Percentiles rank a stretch among this genome's conserved stretches.
Conservation (phyloP, 2,797 vertebrate species). For the Acipenser ruthenus region DNA sequence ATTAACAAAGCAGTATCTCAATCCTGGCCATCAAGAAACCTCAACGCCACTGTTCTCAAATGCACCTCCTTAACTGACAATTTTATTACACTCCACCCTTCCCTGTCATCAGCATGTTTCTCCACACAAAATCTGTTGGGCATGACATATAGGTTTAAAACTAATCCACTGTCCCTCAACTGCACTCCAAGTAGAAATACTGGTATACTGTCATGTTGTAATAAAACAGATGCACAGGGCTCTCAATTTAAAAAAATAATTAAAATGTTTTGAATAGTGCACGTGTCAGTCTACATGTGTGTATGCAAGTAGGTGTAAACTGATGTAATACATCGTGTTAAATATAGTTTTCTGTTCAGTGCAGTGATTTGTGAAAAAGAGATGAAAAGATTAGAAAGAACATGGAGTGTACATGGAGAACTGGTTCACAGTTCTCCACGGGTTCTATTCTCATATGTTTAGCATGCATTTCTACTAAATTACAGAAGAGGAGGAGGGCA, state of each 20-base stretch:
- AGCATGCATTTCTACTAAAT: not conserved
- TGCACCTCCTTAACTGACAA: slow-evolving; percentile 3
- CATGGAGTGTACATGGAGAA: too few species aligned
- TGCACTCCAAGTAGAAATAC: not conserved
- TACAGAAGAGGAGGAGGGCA: not conserved
- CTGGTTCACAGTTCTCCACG: too few species aligned
- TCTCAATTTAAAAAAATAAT: too few species aligned
- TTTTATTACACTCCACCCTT: slow-evolving; percentile 8
- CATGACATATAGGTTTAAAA: not conserved
- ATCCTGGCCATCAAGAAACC: slow-evolving; percentile 2
- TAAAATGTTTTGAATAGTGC: too few species aligned
- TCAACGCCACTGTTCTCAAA: not conserved
- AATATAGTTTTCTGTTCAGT: too few species aligned
- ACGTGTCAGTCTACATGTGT: too few species aligned
- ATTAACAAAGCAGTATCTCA: not conserved
- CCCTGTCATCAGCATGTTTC: not conserved
- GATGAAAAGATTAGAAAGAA: too few species aligned
- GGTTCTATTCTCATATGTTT: not conserved
- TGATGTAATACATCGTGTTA: too few species aligned
- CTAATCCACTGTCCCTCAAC: not conserved
- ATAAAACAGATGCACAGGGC: too few species aligned
- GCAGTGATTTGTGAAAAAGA: too few species aligned
- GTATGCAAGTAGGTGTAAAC: too few species aligned
- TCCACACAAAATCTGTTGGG: not conserved
- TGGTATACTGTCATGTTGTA: too few species aligned